These are phyloP conservation scores for Trachymyrmex cornetzi DNA, from an alignment of 1,140 invertebrate species.

Conservation along the genomic window DNA sequence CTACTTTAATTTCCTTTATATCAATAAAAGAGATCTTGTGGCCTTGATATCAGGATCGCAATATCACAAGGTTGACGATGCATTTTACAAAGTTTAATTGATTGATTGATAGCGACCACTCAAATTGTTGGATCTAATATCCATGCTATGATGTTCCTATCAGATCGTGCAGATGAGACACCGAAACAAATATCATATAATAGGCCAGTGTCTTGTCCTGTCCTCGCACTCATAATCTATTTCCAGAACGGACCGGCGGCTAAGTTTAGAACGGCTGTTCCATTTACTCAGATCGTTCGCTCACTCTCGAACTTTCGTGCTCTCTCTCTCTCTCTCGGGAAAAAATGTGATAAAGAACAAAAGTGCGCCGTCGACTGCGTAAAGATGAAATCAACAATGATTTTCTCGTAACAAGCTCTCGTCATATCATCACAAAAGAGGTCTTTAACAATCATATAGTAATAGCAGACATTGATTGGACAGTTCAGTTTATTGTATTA, in stretches of 20 bases:
- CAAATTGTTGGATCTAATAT: conserved; percentile 18
- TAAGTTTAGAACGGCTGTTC: conserved; percentile 86
- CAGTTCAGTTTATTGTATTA: background rate
- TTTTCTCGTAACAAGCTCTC: background rate
- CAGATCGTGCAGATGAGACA: conserved; percentile 27
- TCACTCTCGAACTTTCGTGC: conserved; percentile 76
- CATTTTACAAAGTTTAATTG: background rate
- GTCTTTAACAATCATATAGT: background rate
- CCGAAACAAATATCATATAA: conserved; percentile 76
- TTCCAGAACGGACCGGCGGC: conserved; percentile 85
- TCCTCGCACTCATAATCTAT: conserved; percentile 87
- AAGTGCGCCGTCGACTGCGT: conserved; percentile 50
- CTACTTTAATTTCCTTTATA: background rate
- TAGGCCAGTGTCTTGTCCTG: conserved; percentile 86
- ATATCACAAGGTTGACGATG: too few species aligned
- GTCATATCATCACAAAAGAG: background rate
- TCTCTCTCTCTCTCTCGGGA: conserved; percentile 64
- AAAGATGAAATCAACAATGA: conserved; percentile 32
- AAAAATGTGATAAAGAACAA: conserved; percentile 81
- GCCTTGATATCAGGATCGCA: background rate
- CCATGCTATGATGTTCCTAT: conserved; percentile 18
- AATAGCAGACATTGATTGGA: background rate
- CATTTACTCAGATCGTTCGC: conserved; percentile 85
- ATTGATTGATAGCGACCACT: background rate
- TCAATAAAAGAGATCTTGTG: background rate